Base-by-base conservation (phyloP, 2,888 invertebrate genomes). In the Caenorhabditis sp. region DNA sequence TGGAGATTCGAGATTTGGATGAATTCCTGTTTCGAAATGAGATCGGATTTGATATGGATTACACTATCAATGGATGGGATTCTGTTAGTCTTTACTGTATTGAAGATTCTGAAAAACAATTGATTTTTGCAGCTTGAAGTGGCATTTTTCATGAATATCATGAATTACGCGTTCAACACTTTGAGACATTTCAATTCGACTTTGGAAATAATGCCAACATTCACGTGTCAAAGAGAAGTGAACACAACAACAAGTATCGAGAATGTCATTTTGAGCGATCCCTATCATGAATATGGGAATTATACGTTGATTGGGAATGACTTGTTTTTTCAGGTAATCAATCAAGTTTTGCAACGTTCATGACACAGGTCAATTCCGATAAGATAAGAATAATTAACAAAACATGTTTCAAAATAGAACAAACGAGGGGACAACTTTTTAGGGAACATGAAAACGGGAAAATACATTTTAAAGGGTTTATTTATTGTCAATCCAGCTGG, bases 11-110 rank as follows among this genome's bases (percentile, higher is more conserved):
- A 54, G 75, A 71, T 24, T 67, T 85, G 49, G 77, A 77, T 31
- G 85, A 81, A 14, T 86, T 75, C 72, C 66, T 85, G 65, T 72
- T 64, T 27, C 71, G 78, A 60, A 82, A 85, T 61, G 85, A 86
- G 58, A 69, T 86, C 54, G 81, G 81, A 62, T 69, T 69, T 23
- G 79, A 81, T 17, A 60, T 82, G 64, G 71, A 78, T 62, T 85
- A 84, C 67, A 62, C 66, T 12, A 77, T 85, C 21, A 71, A 77
- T 23, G 81, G 80, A 31, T 79, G 77, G 67, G 78, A 84, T 24
- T 81, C 85, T 69, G 83, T 84, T 49, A 14, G 37, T 51, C 31
- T 43, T 24, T n/a, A 26, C 43, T n/a, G 24, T 26, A 23, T 21
- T 53, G n/a, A 53, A 21, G 2, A 53, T n/a, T n/a, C n/a, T n/a